phyloP scores from a whole-genome alignment of 2,797 vertebrate species.

The Diceros bicornis region DNA sequence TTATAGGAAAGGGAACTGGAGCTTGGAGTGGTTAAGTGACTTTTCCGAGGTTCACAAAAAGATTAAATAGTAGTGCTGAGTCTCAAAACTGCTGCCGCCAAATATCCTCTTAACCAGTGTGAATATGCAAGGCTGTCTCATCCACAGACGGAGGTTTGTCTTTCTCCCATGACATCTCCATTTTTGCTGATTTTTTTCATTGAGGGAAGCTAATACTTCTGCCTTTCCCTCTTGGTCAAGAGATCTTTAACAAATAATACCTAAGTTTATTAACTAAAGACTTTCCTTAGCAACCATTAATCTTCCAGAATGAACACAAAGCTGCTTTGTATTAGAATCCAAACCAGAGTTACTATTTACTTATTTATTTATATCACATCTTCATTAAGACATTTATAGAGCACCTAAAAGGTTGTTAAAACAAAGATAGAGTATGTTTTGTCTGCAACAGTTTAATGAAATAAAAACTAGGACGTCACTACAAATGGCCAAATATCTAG shows the following conservation, averaged over 20 bases:
- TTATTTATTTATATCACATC: background rate
- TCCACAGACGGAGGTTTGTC: background rate
- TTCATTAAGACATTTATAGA: background rate
- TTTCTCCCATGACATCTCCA: background rate
- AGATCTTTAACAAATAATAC: background rate
- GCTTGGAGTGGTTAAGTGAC: background rate
- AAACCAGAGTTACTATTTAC: background rate
- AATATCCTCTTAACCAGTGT: background rate
- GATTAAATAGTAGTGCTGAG: background rate
- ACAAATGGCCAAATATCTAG: background rate
- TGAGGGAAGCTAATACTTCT: background rate
- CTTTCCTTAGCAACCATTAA: background rate
- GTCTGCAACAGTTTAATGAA: background rate
- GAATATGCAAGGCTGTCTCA: background rate
- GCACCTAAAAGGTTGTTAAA: background rate
- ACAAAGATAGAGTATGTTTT: background rate
- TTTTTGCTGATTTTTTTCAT: background rate
- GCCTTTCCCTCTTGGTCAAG: background rate
- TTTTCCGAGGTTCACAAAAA: slow-evolving; percentile 7
- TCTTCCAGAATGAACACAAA: background rate
- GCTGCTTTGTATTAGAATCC: background rate
- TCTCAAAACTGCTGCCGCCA: background rate
- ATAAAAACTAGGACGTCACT: background rate
- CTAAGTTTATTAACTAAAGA: background rate
- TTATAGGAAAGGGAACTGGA: background rate